Evolutionary conservation across 1,140 invertebrate species (phyloP), one percentile per base, ranked within the genome.

Genomic region (Drosophila bifasciata): DNA sequence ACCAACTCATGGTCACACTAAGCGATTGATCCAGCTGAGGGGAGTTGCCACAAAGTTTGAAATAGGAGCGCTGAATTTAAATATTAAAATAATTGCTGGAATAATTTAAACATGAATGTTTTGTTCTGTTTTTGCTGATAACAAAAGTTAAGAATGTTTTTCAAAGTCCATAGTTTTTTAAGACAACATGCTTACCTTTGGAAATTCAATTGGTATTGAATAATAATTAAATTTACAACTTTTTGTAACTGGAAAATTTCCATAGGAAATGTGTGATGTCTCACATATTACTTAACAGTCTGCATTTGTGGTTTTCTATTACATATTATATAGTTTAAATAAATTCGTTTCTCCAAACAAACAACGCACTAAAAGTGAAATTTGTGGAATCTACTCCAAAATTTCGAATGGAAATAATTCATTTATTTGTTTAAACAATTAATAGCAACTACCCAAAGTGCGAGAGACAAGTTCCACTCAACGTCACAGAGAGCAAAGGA

Each of bases 321-420:
- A 36, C 32, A 13, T 13, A 5, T 36, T 8, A 36, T 36, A 11
- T 11, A 21, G 19, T 36, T 25, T 49, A 36, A 25, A 64, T 51
- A 32, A 25, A 45, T 9, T 23, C n/a, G 19, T 17, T 25, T 17
- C 15, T 7, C 21, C 49, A 52, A 56, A 56, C 63, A 55, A 68
- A 68, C 49, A 39, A 16, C 63, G 63, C 71, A 75, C 36, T 53
- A 85, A 85, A 85, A 85, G 80, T 85, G 80, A 85, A 85, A 86
- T 86, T 85, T 61, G 53, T 60, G 53, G 28, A 50, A 67, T 73
- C 9, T 58, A 41, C 36, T 39, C 63, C 63, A 59, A 49, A 58
- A 44, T 83, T 56, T 74, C 68, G 59, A 48, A 50, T 43, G 55
- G 46, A 52, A 67, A 63, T 67, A 70, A 49, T 36, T 13, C 32